A percentile compares a stretch with the other conserved stretches of the same genome.
Evolutionary conservation across 30 jellyfish, hydroid and myxozoan species (phyloP).

Genomic region (Hydractinia echinata): DNA sequence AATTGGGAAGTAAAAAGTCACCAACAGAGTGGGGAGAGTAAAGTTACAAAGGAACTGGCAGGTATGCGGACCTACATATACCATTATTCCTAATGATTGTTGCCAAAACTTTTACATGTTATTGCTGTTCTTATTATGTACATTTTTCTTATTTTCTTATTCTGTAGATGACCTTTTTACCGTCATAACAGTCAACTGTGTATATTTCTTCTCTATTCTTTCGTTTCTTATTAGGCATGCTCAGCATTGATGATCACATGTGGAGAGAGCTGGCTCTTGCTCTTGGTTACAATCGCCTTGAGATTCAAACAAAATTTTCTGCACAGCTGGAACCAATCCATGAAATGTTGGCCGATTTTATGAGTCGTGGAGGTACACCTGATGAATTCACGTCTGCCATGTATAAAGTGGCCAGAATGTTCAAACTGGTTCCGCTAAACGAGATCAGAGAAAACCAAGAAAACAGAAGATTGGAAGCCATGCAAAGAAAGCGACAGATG

Average conservation of each 20-base stretch:
- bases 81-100: too few relatives aligned
- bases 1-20: neutral
- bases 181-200: too few relatives aligned
- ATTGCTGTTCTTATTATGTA: too few relatives aligned
- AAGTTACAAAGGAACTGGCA: slow-evolving; percentile 49
- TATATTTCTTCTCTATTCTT: too few relatives aligned
- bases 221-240: slow-evolving; percentile 31
- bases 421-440: slow-evolving; percentile 50
- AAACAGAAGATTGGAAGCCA: slow-evolving; percentile 49
- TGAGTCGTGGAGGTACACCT: slow-evolving; percentile 70
- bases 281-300: slow-evolving; percentile 68
- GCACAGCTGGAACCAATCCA: slow-evolving; percentile 45
- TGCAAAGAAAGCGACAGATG: too few relatives aligned
- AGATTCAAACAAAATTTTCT: slow-evolving; percentile 41
- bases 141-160: too few relatives aligned
- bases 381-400: slow-evolving; percentile 45
- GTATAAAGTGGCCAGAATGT: slow-evolving; percentile 61
- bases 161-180: too few relatives aligned
- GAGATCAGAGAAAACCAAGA: slow-evolving; percentile 76
- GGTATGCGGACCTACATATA: slow-evolving; percentile 22
- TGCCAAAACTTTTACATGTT: too few relatives aligned
- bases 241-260: slow-evolving; percentile 54
- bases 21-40: slow-evolving; percentile 57
- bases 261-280: slow-evolving; percentile 73
- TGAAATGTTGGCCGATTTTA: slow-evolving; percentile 53